Evolutionary conservation across 1,140 invertebrate species (phyloP).

Genomic region (Drosophila fuyamai): DNA sequence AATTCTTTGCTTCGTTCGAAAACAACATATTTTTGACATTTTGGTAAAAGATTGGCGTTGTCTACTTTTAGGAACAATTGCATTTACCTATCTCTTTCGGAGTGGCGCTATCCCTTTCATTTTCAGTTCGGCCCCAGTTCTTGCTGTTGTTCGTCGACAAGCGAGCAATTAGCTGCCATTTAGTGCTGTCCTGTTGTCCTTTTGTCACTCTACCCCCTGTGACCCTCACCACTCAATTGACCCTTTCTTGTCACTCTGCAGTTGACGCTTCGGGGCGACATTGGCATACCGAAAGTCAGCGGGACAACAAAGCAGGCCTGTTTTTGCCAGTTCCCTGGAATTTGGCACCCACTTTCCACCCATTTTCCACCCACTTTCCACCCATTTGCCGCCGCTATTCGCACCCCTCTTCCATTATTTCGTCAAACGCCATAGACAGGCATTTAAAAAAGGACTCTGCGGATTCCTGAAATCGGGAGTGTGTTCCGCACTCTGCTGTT

Average conservation of each 20-base stretch:
- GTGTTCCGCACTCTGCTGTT: not conserved
- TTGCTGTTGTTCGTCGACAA: constrained; percentile 16
- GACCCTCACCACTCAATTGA: constrained; percentile 21
- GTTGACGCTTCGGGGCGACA: constrained; percentile 38
- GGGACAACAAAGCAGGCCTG: constrained; percentile 28
- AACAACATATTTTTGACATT: no score
- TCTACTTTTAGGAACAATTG: constrained; percentile 1
- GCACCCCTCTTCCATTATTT: constrained; percentile 27
- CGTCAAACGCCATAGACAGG: constrained; percentile 54
- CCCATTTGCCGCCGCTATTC: not conserved
- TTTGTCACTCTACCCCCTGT: no score
- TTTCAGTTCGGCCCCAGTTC: not conserved
- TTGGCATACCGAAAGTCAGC: constrained; percentile 36
- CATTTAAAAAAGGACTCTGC: constrained; percentile 48
- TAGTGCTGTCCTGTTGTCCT: constrained; percentile 12
- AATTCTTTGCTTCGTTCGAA: no score
- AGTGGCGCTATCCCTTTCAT: constrained; percentile 13
- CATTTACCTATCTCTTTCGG: not conserved
- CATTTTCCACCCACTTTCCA: not conserved
- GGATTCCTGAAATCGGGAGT: constrained; percentile 31
- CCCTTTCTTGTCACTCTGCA: constrained; percentile 34
- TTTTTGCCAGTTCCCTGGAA: not conserved
- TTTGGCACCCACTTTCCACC: not conserved
- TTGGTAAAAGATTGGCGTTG: not conserved
- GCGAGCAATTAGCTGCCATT: constrained; percentile 62